Base-by-base conservation (phyloP, 30 jellyfish, hydroid and myxozoan species). In the Phacellophora camtschatica region DNA sequence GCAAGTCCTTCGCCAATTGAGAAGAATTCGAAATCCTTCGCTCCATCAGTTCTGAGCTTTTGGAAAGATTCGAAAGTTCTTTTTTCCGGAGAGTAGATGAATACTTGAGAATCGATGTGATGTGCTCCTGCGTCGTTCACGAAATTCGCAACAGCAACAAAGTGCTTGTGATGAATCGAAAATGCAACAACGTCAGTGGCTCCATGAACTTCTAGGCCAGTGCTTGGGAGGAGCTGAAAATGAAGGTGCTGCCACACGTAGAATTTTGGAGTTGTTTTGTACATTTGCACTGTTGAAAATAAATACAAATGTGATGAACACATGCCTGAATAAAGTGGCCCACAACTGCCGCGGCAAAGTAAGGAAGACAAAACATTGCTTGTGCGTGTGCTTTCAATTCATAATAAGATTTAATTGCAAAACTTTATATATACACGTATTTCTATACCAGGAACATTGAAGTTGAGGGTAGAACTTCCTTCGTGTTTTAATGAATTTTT, bases 21-120 rank as follows among this genome's bases (percentile, higher is more conserved):
- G 66, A 92, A 92, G 70, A 92, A 92, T 57, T 92, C 98, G 95
- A 83, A 86, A 58, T 92, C 98, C 10, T 66, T 55, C 0, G 96
- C 96, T 35, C 89, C 98, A 82, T 81, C 96, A 3, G 98, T 92
- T 37, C 96, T 31, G 5, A 92, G 31, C 39, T 77, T 71, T 39
- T 92, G 98, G 41, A 92, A 81, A 20, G 96, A 68, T 33, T 49
- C 82, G 56, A 92, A 92, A 31, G 86, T 32, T 37, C 72, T 69
- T 20, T 9, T n/a, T 20, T 57, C 77, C 48, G 82, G 32, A 11
- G 85, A 51, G 62, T 77, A 92, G 20, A 86, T 69, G 78, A 86
- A 86, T 29, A 92, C 78, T 88, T 92, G 97, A 1, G 98, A 92
- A 58, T 85, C 92, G 61, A 92, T 29, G 51, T 92, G 96, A 35